Base-by-base conservation (phyloP, 2,113 vertebrate species). In the Charadrius vociferus region DNA sequence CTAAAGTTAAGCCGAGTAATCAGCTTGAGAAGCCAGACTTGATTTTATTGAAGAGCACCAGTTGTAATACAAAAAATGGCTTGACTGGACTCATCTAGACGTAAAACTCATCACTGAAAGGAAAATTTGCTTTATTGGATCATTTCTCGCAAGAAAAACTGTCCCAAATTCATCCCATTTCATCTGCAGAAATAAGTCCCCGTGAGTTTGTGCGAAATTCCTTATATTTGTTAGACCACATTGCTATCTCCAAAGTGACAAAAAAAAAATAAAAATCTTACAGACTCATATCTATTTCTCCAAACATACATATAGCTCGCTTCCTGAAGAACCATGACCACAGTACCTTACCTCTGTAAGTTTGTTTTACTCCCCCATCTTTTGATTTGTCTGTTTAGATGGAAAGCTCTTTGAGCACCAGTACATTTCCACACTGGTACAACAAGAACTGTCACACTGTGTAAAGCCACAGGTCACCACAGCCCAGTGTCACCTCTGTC, bases 241-340 rank as follows among this genome's bases (percentile, higher is more conserved):
- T 87, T 67, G 10, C 52, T 65, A 12, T 18, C 41, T 52, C 24
- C 14, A 26, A 75, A 90, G 15, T 7, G 20, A 59, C 56, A 74
- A 39, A 24, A 34, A 39, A 39, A 19, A 23, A 30, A 55, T 10
- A 11, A 27, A 5, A 49, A 5, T 6, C 14, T 50, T 37, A 45
- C 19, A 75, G 39, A 36, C 29, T 34, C 23, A 4, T 2, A 53
- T 3, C 1, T 45, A 52, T 50, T 74, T 72, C 22, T 61, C 50
- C 37, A 37, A 41, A 36, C 0, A 7, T 20, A 32, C 27, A 12
- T 0, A 1, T 7, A 55, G 19, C 12, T 70, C 2, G 0, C 20
- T 81, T 62, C 37, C 36, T 30, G 19, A 8, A 39, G 21, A 73
- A 19, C 21, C 30, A 30, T 12, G 12, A 56, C 7, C 27, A 41